Percentiles rank a stretch among this genome's conserved stretches.
These are phyloP conservation scores for Drosophila conformis DNA, from an alignment of 2,888 invertebrate genomes.

Conservation along the genomic window DNA sequence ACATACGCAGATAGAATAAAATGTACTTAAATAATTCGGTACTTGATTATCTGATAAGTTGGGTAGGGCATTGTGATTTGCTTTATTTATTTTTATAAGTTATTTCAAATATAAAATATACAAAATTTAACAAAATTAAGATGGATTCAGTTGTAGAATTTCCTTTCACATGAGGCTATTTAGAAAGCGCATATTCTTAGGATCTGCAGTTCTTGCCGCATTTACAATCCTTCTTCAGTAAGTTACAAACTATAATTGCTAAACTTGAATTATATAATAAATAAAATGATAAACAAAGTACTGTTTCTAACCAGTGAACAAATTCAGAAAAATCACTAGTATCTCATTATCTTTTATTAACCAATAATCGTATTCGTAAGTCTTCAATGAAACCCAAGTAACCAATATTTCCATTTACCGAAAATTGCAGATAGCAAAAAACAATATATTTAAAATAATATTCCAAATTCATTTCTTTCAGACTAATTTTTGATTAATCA, in stretches of 20 bases:
- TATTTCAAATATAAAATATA: neutral
- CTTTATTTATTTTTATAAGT: neutral
- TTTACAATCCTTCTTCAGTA: neutral
- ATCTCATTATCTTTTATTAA: too few species aligned
- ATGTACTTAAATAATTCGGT: too few species aligned
- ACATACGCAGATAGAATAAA: too few species aligned
- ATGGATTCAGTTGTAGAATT: neutral
- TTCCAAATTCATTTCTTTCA: too few species aligned
- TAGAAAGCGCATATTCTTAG: slow-evolving; percentile 1
- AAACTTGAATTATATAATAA: neutral
- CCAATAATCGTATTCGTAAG: too few species aligned
- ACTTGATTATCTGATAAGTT: neutral
- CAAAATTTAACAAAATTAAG: neutral
- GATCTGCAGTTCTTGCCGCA: neutral
- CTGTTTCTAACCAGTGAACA: neutral
- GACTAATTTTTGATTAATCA: too few species aligned
- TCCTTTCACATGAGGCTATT: neutral
- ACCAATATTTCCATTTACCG: neutral
- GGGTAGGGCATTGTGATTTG: neutral
- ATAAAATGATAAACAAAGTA: neutral
- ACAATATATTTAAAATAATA: too few species aligned
- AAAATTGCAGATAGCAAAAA: neutral
- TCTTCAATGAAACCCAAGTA: neutral
- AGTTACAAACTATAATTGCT: neutral
- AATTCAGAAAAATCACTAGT: too few species aligned